A percentile compares a stretch with the other conserved stretches of the same genome.
Conservation (phyloP, 2,888 invertebrate genomes). For the Busseola fusca region DNA sequence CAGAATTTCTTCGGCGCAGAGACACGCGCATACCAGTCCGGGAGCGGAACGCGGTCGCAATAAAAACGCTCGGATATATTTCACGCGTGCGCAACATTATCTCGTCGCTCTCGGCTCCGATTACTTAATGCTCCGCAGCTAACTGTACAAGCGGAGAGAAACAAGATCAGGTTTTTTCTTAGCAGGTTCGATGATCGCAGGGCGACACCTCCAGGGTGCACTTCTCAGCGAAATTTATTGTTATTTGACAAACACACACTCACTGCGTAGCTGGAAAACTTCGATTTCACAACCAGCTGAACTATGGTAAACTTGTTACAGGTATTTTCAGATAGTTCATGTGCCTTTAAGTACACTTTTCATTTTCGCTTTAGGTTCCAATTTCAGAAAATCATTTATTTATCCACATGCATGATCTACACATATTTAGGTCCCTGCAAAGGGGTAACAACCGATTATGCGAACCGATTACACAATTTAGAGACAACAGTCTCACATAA, state of each 20-base stretch:
- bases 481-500: slow-evolving; percentile 31
- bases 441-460: slow-evolving; percentile 36
- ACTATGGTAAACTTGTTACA: neutral
- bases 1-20: slow-evolving; percentile 85
- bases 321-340: neutral
- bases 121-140: slow-evolving; percentile 87
- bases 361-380: neutral
- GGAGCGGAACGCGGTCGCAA: slow-evolving; percentile 85
- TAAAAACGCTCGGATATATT: slow-evolving; percentile 88
- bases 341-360: neutral
- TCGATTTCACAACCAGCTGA: neutral
- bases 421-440: slow-evolving; percentile 3
- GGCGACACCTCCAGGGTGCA: slow-evolving; percentile 76
- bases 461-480: slow-evolving; percentile 40
- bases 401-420: neutral
- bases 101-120: slow-evolving; percentile 86
- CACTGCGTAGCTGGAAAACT: slow-evolving; percentile 12
- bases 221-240: slow-evolving; percentile 62
- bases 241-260: slow-evolving; percentile 27
- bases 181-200: slow-evolving; percentile 83
- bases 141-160: slow-evolving; percentile 86
- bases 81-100: slow-evolving; percentile 89
- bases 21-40: slow-evolving; percentile 82
- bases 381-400: neutral
- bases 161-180: slow-evolving; percentile 86